Evolutionary conservation across 2,888 invertebrate species (phyloP), one percentile per base, ranked within the genome.

Genomic region (Dermolepida albohirtum): DNA sequence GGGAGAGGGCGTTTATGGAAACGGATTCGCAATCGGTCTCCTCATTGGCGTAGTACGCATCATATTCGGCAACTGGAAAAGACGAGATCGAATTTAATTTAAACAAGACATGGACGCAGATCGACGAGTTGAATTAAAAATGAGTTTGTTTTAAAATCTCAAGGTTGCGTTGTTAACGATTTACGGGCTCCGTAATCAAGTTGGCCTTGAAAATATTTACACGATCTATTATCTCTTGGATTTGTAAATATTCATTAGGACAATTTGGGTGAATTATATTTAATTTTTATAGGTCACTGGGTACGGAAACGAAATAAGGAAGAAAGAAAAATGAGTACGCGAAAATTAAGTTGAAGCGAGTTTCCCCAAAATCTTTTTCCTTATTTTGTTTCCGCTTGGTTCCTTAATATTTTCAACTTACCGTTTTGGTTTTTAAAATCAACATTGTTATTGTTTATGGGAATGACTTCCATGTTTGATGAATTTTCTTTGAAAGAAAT

Each of bases 1-100:
- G 88, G 62, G 93, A 90, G 79, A 95, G 85, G 78, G 91, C 90
- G 82, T 87, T 86, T 74, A 88, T 88, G 79, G 88, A 86, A 79
- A 87, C 86, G 73, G 87, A 75, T 67, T 74, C 85, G 43, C 64
- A 68, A 70, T 82, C 82, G 64, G 81, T 82, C 40, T 78, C 78
- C 43, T 77, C 78, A 59, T 81, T 80, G 68, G 79, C 73, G 22
- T 76, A 73, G 66, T 76, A 77, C 7, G 78, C 75, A 70, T 80
- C 82, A 71, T 81, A 83, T 78, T 80, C 84, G 79, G 82, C 83
- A 79, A 80, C 77, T 81, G 80, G 11, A 77, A 75, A 64, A 57
- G 75, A 71, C 57, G 67, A 72, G 67, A 70, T 57, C n/a, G 66
- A 16, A 55, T 49, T 62, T 22, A 47, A 29, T 47, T 47, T 39